phyloP scores from a whole-genome alignment of 2,113 vertebrate species.

The Galemys pyrenaicus region DNA sequence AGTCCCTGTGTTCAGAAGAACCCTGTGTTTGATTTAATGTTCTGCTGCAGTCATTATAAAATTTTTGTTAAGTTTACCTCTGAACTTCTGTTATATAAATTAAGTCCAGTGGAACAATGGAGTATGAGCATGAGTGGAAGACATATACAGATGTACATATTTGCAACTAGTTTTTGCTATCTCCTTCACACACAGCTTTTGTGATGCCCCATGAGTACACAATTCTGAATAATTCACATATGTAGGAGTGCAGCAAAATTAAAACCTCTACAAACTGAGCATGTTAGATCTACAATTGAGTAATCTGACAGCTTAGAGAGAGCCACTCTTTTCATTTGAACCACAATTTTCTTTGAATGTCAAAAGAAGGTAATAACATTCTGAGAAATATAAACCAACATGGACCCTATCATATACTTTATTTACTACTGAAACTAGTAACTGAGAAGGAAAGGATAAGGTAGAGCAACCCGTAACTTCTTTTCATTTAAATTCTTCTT shows the following conservation, averaged over 20 bases:
- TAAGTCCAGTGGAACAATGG: neutral
- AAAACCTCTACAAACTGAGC: neutral
- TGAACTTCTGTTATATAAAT: neutral
- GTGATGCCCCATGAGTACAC: neutral
- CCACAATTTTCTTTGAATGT: neutral
- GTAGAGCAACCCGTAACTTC: neutral
- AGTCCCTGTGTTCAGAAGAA: neutral
- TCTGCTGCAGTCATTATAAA: neutral
- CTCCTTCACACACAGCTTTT: neutral
- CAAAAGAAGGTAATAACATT: neutral
- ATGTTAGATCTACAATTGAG: neutral
- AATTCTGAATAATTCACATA: neutral
- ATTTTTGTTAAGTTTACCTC: constrained; percentile 11
- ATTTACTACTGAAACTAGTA: neutral
- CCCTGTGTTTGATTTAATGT: neutral
- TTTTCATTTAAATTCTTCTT: neutral
- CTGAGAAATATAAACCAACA: neutral
- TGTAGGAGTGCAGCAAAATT: neutral
- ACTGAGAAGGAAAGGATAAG: neutral
- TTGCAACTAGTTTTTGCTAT: neutral
- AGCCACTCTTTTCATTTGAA: neutral
- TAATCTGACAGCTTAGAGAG: neutral
- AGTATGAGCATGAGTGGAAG: neutral
- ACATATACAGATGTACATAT: neutral
- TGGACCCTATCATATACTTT: neutral